Conservation (phyloP, 2,113 vertebrate species). For the Eurypyga helias region DNA sequence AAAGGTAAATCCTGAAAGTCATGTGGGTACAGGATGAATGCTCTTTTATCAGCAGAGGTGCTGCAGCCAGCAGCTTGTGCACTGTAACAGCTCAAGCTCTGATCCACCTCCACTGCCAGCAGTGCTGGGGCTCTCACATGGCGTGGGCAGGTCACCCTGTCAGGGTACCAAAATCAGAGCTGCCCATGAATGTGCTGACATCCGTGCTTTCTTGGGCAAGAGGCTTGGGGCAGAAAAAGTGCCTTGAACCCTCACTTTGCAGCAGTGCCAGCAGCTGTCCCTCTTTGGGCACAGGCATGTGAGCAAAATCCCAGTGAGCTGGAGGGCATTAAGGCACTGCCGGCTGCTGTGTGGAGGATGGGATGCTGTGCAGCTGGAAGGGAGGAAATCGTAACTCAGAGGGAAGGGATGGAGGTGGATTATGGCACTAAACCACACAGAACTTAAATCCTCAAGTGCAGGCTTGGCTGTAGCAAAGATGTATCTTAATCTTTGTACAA, state of each 20-base stretch:
- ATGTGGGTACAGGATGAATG: background rate
- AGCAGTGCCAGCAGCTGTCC: background rate
- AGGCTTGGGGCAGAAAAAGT: background rate
- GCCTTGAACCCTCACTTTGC: background rate
- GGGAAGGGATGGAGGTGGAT: background rate
- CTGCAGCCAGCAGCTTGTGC: background rate
- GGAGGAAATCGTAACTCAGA: accelerated
- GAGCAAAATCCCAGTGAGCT: background rate
- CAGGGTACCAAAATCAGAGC: background rate
- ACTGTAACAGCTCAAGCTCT: background rate
- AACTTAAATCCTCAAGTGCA: background rate
- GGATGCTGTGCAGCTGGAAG: background rate
- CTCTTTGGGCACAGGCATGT: accelerated
- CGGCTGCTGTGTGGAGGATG: accelerated
- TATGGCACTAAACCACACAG: background rate
- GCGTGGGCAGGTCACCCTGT: accelerated
- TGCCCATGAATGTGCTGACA: background rate
- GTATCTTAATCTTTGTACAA: background rate
- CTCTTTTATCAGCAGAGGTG: background rate
- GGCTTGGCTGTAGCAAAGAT: background rate
- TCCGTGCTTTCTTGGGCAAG: background rate
- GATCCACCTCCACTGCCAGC: too few species aligned
- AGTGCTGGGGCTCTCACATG: background rate
- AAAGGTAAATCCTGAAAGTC: background rate
- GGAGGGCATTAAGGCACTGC: background rate